Evolutionary conservation across 1,140 invertebrate genomes (phyloP), one percentile per base, ranked within the genome.

Genomic region (Drosophila hydei): DNA sequence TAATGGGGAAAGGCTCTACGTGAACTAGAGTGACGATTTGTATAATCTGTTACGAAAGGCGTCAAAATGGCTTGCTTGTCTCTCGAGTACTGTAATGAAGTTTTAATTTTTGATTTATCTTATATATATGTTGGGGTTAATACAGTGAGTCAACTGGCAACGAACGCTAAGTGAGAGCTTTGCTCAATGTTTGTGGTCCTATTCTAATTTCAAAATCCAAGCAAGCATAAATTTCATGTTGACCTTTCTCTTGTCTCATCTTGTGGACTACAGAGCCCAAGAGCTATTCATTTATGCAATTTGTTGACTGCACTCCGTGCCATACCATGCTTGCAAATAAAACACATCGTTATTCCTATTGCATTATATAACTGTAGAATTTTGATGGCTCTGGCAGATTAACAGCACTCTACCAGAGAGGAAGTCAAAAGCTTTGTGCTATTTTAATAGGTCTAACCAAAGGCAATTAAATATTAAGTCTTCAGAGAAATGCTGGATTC

Each of bases 401-500:
- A 14, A 50, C 4, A 43, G 33, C 23, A 38, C 58, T 45, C 23
- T 19, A 19, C 52, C 50, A 61, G 75, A 62, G 71, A 61, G 56
- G 38, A 47, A 47, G 33, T 45, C 75, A 38, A 72, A 83, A 72
- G 43, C 18, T 54, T 16, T 72, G 70, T 68, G 60, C 43, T 21
- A 50, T 54, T 55, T 70, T 48, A 55, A 64, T 64, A 42, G 60
- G 23, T 70, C 23, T n/a, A 63, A 50, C 27, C 45, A 18, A 52
- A 42, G 61, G 27, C 45, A 61, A 62, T 63, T 21, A 52, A 55
- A 48, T 72, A 36, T 65, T 40, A 79, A 79, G 75, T 79, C 79
- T 83, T 84, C 72, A 79, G 76, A 64, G 55, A 68, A 83, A 72
- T 74, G 33, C 52, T 56, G 48, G 65, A 69, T 51, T 16, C 33